Evolutionary conservation across 2,888 invertebrate genomes (phyloP).

Genomic region (Aspidapion aeneum): DNA sequence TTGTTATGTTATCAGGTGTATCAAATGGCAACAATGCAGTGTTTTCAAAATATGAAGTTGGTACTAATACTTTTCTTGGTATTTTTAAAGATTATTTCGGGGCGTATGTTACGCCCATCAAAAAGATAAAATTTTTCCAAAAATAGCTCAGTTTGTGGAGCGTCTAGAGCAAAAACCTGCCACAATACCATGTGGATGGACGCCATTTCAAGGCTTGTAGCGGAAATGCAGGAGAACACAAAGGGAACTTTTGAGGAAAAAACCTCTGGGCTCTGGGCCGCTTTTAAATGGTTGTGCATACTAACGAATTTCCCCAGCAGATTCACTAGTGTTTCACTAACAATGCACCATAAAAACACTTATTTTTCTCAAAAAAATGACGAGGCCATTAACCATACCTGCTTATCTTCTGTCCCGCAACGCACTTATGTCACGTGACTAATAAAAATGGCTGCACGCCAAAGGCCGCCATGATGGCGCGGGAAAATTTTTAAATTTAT

Average conservation of each 20-base stretch:
- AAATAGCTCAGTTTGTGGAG: not conserved
- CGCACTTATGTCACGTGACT: constrained; percentile 47
- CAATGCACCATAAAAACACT: constrained; percentile 25
- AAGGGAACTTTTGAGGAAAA: constrained; percentile 17
- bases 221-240: constrained; percentile 34
- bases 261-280: not conserved
- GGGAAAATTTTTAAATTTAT: not conserved
- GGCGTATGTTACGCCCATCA: not conserved
- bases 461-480: not conserved
- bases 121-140: not conserved
- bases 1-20: not conserved
- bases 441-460: constrained; percentile 30
- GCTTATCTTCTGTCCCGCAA: constrained; percentile 43
- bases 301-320: not conserved
- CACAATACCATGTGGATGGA: constrained; percentile 63
- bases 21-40: not conserved
- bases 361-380: constrained; percentile 33
- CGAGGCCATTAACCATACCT: constrained; percentile 46
- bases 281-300: not conserved
- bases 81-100: not conserved
- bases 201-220: constrained; percentile 70
- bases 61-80: not conserved
- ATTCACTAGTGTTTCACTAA: constrained; percentile 12
- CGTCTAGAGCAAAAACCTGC: not conserved
- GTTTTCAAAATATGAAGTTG: not conserved